Evolutionary conservation across 2,797 vertebrate genomes (phyloP), one percentile per base, ranked within the genome.

Genomic region (Podarcis siculus): DNA sequence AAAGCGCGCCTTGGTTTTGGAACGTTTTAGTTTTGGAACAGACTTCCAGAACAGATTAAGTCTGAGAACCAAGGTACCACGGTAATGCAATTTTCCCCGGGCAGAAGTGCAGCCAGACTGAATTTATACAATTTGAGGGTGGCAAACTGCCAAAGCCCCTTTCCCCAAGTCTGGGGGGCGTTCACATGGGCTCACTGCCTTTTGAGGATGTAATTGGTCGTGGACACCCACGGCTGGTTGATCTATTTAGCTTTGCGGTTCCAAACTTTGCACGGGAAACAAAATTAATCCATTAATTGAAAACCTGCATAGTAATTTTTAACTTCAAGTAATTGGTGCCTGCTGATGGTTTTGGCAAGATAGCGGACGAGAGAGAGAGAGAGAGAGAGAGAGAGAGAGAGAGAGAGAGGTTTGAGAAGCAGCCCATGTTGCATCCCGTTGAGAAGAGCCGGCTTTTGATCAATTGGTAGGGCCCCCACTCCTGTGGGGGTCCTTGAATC

Each of bases 261-360:
- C 75, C 91, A 91, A 93, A 94, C 94, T 94, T 95, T 94, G 94
- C 92, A 91, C 92, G 5, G 73, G 75, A 78, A 30, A 25, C 69
- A 92, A 85, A 67, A 86, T 72, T 92, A 87, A 92, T 80, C 13
- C 83, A 93, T 91, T 93, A 94, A 95, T 88, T 87, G 75, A 91
- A 95, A 92, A 21, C 91, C 39, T 76, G 79, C 55, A 4, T 85
- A 95, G 90, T 94, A 95, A 95, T 95, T 82, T 93, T 96, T 96
- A 96, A 96, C 95, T 89, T 89, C 2, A n/a, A 5, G 93, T 90
- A 87, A 87, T 72, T 30, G 30, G 79, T 64, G 45, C 90, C 85
- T 32, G 66, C 23, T 76, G n/a, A 75, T 23, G 81, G 83, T 0
- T 32, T n/a, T 32, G 88, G 86, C 83, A 30, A 32, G 67, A 17